phyloP scores from a whole-genome alignment of 2,888 invertebrate species.

The Ecliptopera silaceata region DNA sequence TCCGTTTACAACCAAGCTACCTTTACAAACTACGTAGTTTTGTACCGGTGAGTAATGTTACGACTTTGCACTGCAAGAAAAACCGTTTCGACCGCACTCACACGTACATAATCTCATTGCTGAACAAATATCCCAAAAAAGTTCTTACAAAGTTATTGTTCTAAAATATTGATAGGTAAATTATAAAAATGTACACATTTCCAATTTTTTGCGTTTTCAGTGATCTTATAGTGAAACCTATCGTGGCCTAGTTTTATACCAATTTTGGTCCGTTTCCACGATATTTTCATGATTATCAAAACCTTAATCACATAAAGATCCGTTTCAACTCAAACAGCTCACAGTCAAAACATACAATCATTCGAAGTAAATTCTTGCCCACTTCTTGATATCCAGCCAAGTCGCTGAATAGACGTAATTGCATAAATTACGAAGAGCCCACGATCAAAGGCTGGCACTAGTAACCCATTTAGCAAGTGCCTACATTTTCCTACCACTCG shows the following conservation, averaged over 20 bases:
- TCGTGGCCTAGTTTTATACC: too few species aligned
- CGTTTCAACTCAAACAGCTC: not conserved
- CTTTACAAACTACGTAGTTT: constrained; percentile 29
- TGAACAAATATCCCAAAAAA: too few species aligned
- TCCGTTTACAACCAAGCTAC: constrained; percentile 15
- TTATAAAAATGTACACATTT: too few species aligned
- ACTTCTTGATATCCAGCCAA: constrained; percentile 53
- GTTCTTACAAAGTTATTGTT: too few species aligned
- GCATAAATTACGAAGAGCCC: constrained; percentile 58
- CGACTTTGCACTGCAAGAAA: constrained; percentile 1
- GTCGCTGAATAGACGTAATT: constrained; percentile 55
- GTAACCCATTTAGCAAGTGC: constrained; percentile 34
- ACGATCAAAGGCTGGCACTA: constrained; percentile 51
- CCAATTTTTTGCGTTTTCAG: too few species aligned
- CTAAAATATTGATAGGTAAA: too few species aligned
- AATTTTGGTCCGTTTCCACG: too few species aligned
- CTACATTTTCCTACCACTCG: constrained; percentile 40
- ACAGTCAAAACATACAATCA: constrained; percentile 17
- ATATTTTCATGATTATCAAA: too few species aligned
- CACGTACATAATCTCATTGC: too few species aligned
- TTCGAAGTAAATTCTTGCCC: constrained; percentile 31
- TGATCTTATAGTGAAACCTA: too few species aligned
- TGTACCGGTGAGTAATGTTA: constrained; percentile 19
- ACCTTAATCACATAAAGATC: too few species aligned
- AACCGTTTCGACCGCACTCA: not conserved